Conservation (phyloP, 2,888 invertebrate species). For the Pseudococcus jackbeardsleyi region DNA sequence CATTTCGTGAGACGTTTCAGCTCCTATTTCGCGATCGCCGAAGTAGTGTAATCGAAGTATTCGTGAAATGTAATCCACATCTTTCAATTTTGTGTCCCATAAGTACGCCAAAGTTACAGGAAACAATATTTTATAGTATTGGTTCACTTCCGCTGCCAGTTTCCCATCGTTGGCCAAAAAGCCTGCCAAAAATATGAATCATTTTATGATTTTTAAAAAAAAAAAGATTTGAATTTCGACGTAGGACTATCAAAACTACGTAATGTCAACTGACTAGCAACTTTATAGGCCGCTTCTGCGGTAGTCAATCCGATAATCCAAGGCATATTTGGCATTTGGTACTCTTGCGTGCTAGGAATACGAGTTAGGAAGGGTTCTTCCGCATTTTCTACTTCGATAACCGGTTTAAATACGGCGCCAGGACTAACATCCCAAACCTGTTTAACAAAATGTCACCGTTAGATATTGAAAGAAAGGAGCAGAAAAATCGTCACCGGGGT, state of each 20-base stretch:
- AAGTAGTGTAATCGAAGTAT: background rate
- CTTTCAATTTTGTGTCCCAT: background rate
- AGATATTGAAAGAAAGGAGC: too few relatives aligned
- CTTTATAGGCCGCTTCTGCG: constrained; percentile 80
- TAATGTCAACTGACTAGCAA: constrained; percentile 72
- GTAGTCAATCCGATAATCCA: constrained; percentile 82
- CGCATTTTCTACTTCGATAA: constrained; percentile 78
- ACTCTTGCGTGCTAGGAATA: constrained; percentile 71
- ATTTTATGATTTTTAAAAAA: too few relatives aligned
- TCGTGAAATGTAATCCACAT: background rate
- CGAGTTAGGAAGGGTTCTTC: constrained; percentile 78
- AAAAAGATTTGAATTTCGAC: too few relatives aligned
- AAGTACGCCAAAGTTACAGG: background rate
- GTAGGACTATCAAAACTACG: background rate
- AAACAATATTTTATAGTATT: background rate
- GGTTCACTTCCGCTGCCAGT: background rate
- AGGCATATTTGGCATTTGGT: constrained; percentile 72
- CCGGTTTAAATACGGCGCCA: constrained; percentile 85
- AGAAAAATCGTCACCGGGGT: too few relatives aligned
- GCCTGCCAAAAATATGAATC: background rate
- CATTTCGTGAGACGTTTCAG: constrained; percentile 2
- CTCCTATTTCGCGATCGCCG: background rate
- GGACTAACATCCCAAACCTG: constrained; percentile 84
- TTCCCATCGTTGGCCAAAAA: background rate
- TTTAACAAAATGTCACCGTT: constrained; percentile 66